Percentiles rank a stretch among this genome's conserved stretches.
These are phyloP conservation scores for Silurus asotus DNA, from an alignment of 2,113 vertebrate genomes.

Conservation along the genomic window DNA sequence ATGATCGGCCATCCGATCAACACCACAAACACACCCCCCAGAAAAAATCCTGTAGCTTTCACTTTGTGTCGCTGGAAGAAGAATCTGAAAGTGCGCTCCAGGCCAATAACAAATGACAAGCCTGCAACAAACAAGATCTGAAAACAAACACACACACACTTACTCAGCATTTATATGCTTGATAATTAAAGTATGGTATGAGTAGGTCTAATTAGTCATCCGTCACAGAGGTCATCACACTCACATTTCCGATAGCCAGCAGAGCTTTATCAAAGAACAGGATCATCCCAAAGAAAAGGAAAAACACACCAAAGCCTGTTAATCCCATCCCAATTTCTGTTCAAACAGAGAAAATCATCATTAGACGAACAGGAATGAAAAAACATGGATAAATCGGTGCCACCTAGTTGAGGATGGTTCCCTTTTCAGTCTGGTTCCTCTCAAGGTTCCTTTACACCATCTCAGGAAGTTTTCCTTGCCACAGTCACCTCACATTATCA, in stretches of 20 bases:
- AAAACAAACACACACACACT: conserved; percentile 43
- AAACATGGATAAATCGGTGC: too few species aligned
- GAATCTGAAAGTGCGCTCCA: conserved; percentile 97
- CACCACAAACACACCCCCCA: conserved; percentile 93
- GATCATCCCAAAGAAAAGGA: conserved; percentile 99
- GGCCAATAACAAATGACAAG: conserved; percentile 92
- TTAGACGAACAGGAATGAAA: neutral
- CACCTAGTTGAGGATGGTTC: too few species aligned
- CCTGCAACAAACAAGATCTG: conserved; percentile 97
- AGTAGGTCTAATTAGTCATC: neutral
- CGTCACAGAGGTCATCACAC: conserved; percentile 57
- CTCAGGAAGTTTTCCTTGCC: too few species aligned
- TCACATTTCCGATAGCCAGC: conserved; percentile 96
- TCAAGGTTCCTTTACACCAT: too few species aligned
- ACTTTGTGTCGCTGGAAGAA: conserved; percentile 99
- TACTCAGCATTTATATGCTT: neutral
- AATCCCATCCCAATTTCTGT: conserved; percentile 97
- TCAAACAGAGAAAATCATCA: conserved; percentile 54
- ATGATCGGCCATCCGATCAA: conserved; percentile 95
- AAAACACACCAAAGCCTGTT: conserved; percentile 97
- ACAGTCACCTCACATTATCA: too few species aligned
- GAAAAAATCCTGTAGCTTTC: conserved; percentile 93
- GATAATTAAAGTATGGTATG: neutral
- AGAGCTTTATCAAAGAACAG: conserved; percentile 99
- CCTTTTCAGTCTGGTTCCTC: too few species aligned